Evolutionary conservation across 1,140 invertebrate genomes (phyloP).

Genomic region (Brachionus koreanus): DNA sequence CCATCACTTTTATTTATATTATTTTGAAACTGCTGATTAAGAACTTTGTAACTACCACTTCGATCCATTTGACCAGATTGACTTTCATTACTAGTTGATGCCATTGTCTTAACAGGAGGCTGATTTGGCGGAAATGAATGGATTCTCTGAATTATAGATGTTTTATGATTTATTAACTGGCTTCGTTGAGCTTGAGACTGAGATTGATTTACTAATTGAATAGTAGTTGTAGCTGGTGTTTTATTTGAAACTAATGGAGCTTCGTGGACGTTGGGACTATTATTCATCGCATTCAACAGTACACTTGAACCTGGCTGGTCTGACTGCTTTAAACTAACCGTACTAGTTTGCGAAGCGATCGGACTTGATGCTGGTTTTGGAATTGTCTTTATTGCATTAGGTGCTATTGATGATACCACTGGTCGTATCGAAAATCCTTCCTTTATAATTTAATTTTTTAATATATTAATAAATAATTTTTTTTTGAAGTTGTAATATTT

Average conservation of each 20-base stretch:
- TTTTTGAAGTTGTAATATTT: no score
- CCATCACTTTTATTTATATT: not conserved
- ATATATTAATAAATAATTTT: not conserved
- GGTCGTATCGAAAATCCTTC: not conserved
- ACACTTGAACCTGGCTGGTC: not conserved
- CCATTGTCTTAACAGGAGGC: not conserved
- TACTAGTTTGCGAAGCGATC: not conserved
- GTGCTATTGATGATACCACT: not conserved
- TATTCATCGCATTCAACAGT: not conserved
- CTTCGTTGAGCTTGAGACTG: not conserved
- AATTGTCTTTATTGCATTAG: not conserved
- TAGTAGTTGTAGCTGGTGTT: not conserved
- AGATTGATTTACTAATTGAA: constrained; percentile 11
- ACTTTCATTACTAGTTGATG: not conserved
- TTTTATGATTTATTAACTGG: not conserved
- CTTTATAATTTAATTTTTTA: not conserved
- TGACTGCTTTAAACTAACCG: not conserved
- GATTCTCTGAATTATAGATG: constrained; percentile 24
- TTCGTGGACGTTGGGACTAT: not conserved
- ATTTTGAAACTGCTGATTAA: not conserved
- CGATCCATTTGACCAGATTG: not conserved
- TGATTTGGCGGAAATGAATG: constrained; percentile 16
- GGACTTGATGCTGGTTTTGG: not conserved
- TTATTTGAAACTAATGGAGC: not conserved
- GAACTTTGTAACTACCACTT: not conserved